Conservation (phyloP, 1,140 invertebrate species). For the Pentalonia nigronervosa region DNA sequence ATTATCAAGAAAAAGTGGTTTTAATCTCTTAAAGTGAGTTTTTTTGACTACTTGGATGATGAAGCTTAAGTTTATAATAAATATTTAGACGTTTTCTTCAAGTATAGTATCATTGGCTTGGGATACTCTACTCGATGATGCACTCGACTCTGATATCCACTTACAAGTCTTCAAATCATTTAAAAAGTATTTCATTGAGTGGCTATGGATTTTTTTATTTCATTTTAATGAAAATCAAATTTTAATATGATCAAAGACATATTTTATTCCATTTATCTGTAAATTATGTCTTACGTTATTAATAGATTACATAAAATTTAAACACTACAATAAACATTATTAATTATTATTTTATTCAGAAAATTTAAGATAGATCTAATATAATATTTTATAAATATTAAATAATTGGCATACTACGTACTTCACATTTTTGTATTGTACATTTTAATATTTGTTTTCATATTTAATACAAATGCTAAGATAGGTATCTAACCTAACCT, state of each 20-base stretch:
- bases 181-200: slow-evolving; percentile 32
- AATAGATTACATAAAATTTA: no score
- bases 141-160: slow-evolving; percentile 42
- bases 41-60: not conserved
- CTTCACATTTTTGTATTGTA: not conserved
- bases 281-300: not conserved
- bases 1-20: not conserved
- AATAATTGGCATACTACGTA: not conserved
- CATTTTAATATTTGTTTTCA: not conserved
- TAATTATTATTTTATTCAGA: not conserved
- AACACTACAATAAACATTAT: not conserved
- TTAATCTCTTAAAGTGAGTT: not conserved
- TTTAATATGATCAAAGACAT: not conserved
- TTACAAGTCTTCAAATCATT: slow-evolving; percentile 42
- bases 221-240: not conserved
- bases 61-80: slow-evolving; percentile 27
- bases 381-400: not conserved
- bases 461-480: not conserved
- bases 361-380: not conserved
- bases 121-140: not conserved
- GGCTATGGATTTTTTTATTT: not conserved
- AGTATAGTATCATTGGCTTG: slow-evolving; percentile 6
- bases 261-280: not conserved
- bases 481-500: no score
- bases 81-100: slow-evolving; percentile 47